Base-by-base conservation (phyloP, 2,113 vertebrate genomes). In the Cariama cristata region DNA sequence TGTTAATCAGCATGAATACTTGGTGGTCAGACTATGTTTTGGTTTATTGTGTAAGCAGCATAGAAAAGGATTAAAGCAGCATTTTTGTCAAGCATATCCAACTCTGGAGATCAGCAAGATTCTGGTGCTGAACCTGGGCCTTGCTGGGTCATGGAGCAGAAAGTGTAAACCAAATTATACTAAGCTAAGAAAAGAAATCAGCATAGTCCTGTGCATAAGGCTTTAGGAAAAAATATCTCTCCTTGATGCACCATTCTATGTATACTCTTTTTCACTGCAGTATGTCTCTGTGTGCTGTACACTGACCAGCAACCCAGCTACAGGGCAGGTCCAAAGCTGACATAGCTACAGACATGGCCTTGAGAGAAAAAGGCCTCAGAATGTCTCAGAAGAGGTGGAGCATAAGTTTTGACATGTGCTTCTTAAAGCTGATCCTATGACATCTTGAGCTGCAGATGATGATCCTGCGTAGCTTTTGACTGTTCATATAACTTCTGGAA, bases 171-270 rank as follows among this genome's bases (percentile, higher is more conserved):
- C 49, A 92, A 69, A 42, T 73, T 42, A n/a, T 26, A 18, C 24
- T 35, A 17, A 73, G 5, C 3, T 56, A 30, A 73, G 63, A 40
- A 62, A 67, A 76, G 9, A 38, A 33, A 23, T 27, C 16, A 64
- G 10, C 21, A 27, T 5, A n/a, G 14, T 15, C 15, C 7, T 35
- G 9, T 55, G n/a, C 0, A 1, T 12, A 23, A 7, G 22, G 24
- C 24, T 86, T 75, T 28, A 28, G n/a, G n/a, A 53, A 28, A 69
- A 56, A 30, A 4, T 6, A 12, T 71, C 6, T 53, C 9, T 83
- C 12, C 28, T 28, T 4, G 13, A 6, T 49, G 60, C 15, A 28
- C 11, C 7, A 3, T n/a, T 30, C 27, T 18, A 0, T 4, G 2
- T 62, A 58, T 50, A 6, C 16, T 80, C 33, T 27, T 47, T 30